These are phyloP conservation scores for Apotomis capreana DNA, from an alignment of 2,888 invertebrate species.

Conservation along the genomic window DNA sequence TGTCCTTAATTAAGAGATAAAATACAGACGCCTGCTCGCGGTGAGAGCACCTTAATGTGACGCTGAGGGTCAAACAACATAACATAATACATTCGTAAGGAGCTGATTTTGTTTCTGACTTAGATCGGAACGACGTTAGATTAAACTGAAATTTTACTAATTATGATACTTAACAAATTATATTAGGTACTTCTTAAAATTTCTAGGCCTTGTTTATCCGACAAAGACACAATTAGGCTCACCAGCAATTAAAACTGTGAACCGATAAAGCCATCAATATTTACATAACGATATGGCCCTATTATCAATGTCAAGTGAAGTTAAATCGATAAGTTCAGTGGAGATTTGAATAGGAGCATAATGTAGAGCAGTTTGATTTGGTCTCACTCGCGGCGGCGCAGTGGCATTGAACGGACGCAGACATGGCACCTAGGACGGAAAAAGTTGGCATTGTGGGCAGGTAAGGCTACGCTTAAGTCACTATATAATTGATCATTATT, in stretches of 20 bases:
- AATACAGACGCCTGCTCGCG: too few species aligned
- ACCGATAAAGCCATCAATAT: conserved; percentile 11
- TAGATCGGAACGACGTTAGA: too few species aligned
- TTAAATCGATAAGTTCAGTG: conserved; percentile 55
- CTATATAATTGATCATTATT: background rate
- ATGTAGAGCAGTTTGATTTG: conserved; percentile 34
- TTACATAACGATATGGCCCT: conserved; percentile 1
- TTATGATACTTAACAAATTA: too few species aligned
- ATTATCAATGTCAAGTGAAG: conserved; percentile 27
- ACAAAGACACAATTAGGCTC: background rate
- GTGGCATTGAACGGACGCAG: conserved; percentile 49
- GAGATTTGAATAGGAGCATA: conserved; percentile 51
- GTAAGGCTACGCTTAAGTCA: conserved; percentile 67
- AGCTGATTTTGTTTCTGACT: too few species aligned
- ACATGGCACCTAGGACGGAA: conserved; percentile 79
- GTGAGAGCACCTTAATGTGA: too few species aligned
- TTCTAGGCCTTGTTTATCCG: background rate
- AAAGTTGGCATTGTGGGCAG: conserved; percentile 91
- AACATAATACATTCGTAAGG: too few species aligned
- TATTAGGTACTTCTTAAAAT: background rate
- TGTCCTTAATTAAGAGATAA: too few species aligned
- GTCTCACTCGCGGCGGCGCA: conserved; percentile 57
- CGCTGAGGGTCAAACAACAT: too few species aligned
- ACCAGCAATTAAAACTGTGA: conserved; percentile 4
- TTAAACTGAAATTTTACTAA: too few species aligned